These are phyloP conservation scores for Iselma pallidipennis DNA, from an alignment of 2,888 invertebrate genomes.

Conservation along the genomic window DNA sequence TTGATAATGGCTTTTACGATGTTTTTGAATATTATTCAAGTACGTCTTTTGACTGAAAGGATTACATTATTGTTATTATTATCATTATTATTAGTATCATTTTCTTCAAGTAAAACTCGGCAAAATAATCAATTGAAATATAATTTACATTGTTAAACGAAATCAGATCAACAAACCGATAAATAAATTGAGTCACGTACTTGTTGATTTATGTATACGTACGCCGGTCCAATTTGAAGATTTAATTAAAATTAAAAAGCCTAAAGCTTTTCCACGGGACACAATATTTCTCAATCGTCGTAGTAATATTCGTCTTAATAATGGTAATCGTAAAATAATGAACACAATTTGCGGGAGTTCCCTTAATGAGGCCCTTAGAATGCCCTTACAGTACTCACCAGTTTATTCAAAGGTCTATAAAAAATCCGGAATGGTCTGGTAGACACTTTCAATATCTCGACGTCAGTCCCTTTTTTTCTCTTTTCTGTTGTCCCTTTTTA, in stretches of 20 bases:
- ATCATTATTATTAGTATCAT: constrained; percentile 17
- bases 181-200: neutral
- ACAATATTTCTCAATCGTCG: constrained; percentile 29
- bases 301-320: constrained; percentile 40
- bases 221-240: neutral
- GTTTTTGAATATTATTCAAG: neutral
- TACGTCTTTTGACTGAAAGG: neutral
- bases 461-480: constrained; percentile 13
- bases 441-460: constrained; percentile 24
- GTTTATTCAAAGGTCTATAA: constrained; percentile 1
- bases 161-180: neutral
- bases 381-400: constrained; percentile 23
- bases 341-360: constrained; percentile 46
- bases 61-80: constrained; percentile 40
- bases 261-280: neutral
- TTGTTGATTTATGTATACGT: constrained; percentile 4
- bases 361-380: constrained; percentile 49
- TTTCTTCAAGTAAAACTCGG: neutral
- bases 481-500: constrained; percentile 1
- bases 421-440: constrained; percentile 5
- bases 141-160: neutral
- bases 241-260: constrained; percentile 9
- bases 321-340: constrained; percentile 49
- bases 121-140: neutral
- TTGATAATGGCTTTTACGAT: constrained; percentile 7